Percentiles rank a stretch among this genome's conserved stretches.
These are phyloP conservation scores for Epinotia nisella DNA, from an alignment of 2,888 invertebrate genomes.

Conservation along the genomic window DNA sequence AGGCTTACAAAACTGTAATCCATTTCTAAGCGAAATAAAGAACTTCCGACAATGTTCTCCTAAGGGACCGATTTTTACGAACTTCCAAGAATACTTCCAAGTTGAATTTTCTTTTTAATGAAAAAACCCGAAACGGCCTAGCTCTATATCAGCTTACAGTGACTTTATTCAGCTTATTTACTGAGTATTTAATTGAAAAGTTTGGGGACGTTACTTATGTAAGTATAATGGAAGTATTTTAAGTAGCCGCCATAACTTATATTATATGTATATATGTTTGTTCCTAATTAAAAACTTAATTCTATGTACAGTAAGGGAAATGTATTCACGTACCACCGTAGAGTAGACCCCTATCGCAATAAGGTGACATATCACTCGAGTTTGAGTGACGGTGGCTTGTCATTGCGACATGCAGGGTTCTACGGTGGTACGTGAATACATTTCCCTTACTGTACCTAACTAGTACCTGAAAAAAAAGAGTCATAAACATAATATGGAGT, in stretches of 20 bases:
- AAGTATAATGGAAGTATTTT: background rate
- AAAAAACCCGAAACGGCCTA: conserved; percentile 4
- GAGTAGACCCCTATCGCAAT: too few relatives aligned
- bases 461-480: too few relatives aligned
- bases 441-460: too few relatives aligned
- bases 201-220: background rate
- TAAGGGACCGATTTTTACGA: background rate
- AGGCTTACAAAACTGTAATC: background rate
- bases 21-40: background rate
- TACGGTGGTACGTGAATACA: too few relatives aligned
- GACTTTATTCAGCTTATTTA: conserved; percentile 12
- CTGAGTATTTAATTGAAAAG: conserved; percentile 11
- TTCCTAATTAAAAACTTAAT: too few relatives aligned
- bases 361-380: too few relatives aligned
- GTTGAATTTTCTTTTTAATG: conserved; percentile 13
- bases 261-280: too few relatives aligned
- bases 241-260: background rate
- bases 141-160: conserved; percentile 2
- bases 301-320: too few relatives aligned
- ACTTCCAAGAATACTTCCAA: background rate
- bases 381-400: too few relatives aligned
- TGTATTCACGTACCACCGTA: too few relatives aligned
- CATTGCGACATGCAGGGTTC: too few relatives aligned
- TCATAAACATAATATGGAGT: too few relatives aligned
- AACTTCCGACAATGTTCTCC: background rate